Base-by-base conservation (phyloP, 2,888 invertebrate species). In the Augochlorella aurata region DNA sequence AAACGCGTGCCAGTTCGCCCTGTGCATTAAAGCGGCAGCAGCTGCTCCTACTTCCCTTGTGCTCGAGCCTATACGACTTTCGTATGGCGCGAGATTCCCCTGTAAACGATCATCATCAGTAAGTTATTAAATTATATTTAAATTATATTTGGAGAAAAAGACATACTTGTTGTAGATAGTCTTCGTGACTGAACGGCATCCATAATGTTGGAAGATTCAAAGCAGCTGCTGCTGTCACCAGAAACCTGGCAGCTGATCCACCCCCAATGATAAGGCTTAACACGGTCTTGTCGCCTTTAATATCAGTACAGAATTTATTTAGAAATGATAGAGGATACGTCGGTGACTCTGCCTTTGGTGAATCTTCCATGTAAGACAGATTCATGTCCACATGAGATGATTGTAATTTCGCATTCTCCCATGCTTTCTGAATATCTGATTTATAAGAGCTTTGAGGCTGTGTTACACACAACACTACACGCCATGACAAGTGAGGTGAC, bases 1-100 rank as follows among this genome's bases (percentile, higher is more conserved):
- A 74, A 93, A 93, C 16, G 93, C 93, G 82, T 93, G 93, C 93
- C 93, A 93, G 79, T 93, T 93, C 14, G 93, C 93, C 82, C 92
- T 92, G 85, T 93, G 91, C 93, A 93, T 93, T 58, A 93, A 83
- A 2, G 92, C 92, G 1, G 93, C 92, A 1, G 93, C 93, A 7
- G 93, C 93, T 44, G 92, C 91, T 54, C 93, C 93, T 49, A 93
- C 91, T 83, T 93, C 93, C 74, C 89, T 92, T 4, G 93, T 91
- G 66, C 92, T 90, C 16, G 92, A 90, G 10, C 93, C 93, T 77
- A 93, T 86, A 1, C 93, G 93, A 50, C 90, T 92, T 79, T 93
- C 93, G 78, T 89, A 92, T 45, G 88, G 88, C 73, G 90, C 89
- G 50, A 90, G 85, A 77, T 90, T 91, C 61, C 92, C 93, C 93